Evolutionary conservation across 1,140 invertebrate species (phyloP), one percentile per base, ranked within the genome.

Genomic region (Heliconius congener): DNA sequence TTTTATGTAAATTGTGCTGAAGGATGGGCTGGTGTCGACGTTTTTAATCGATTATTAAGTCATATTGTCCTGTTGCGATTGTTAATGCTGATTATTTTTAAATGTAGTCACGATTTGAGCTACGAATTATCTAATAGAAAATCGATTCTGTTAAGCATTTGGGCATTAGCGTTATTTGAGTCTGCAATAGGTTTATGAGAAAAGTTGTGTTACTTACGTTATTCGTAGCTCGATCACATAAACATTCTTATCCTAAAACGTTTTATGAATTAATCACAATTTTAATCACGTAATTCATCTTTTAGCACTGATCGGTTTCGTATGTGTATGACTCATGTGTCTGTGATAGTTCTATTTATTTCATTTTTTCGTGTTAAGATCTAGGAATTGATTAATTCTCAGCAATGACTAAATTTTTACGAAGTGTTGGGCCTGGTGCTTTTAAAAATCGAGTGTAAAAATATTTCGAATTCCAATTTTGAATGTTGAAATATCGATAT

Each of bases 291-390:
- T 71, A 70, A 77, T 52, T 74, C 66, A 77, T 77, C 70, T 81
- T 73, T 82, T 55, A 82, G 89, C 88, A 91, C 87, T 82, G 84
- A 88, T 91, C 88, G 86, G 85, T 89, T 93, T 81, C 87, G 88
- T 85, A 86, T 85, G 84, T 87, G 87, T 88, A 85, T 85, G 88
- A 92, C 90, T 93, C 90, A 89, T 92, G 87, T 90, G 91, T 92
- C 92, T 94, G 92, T 93, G 92, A 94, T 94, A 94, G 90, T 86
- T 82, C 85, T 90, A 93, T 92, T 92, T 94, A 93, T 94, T 93
- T 92, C 84, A 86, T 84, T 87, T 71, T 52, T 84, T 88, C 78
- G 76, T 84, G 77, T 84, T 85, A 86, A 83, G 71, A 79, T 85
- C 55, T 90, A 89, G 86, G 83, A 79, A 81, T 85, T 86, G 82